Conservation (phyloP, 2,797 vertebrate genomes). For the Erethizon dorsatum region DNA sequence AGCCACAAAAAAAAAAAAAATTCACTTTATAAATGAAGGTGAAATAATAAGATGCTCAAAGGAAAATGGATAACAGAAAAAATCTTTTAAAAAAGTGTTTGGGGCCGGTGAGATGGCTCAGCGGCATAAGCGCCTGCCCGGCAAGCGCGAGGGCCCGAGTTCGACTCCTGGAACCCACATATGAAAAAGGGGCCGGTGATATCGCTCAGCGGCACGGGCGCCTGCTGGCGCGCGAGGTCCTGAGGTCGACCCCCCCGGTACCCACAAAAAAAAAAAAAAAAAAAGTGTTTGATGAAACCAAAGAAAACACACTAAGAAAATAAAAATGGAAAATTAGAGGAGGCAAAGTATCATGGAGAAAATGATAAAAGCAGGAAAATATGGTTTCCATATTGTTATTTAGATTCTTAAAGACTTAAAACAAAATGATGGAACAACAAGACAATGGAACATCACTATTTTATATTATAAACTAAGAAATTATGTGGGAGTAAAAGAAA, state of each 20-base stretch:
- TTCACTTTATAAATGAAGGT: background rate
- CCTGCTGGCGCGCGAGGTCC: too few species aligned
- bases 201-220: too few species aligned
- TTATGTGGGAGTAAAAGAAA: background rate
- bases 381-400: background rate
- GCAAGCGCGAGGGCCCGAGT: too few species aligned
- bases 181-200: too few species aligned
- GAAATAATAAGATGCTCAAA: background rate
- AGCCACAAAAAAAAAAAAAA: too few species aligned
- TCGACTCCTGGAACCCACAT: too few species aligned
- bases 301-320: background rate
- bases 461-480: background rate
- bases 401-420: background rate
- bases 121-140: too few species aligned
- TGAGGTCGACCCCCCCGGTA: too few species aligned
- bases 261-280: too few species aligned
- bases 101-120: too few species aligned
- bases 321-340: background rate
- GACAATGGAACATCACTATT: background rate
- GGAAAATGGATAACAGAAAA: background rate
- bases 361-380: background rate
- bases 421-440: background rate
- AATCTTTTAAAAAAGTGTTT: background rate
- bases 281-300: background rate
- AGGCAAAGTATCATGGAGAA: background rate